A percentile compares a stretch with the other conserved stretches of the same genome.
Evolutionary conservation across 2,113 vertebrate genomes (phyloP).

Genomic region (Lophura nycthemera): DNA sequence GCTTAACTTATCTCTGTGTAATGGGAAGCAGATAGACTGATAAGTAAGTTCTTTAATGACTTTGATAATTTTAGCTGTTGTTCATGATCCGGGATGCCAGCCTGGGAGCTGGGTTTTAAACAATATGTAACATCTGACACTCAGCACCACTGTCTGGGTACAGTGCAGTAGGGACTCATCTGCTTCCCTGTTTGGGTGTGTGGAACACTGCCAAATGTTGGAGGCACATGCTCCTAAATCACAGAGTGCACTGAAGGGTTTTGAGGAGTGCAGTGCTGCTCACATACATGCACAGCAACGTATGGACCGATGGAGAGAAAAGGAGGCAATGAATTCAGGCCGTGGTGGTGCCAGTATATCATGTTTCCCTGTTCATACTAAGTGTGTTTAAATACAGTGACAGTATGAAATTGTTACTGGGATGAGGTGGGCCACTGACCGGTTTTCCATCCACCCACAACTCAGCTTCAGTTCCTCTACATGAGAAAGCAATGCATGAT

Average conservation of each 20-base stretch:
- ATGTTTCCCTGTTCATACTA: not conserved
- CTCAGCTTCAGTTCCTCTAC: not conserved
- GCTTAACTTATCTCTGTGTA: slow-evolving; percentile 74
- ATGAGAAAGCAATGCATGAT: not conserved
- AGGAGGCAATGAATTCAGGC: not conserved
- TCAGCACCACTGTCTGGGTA: not conserved
- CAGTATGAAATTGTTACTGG: not conserved
- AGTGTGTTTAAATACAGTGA: not conserved
- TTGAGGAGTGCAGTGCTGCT: no score
- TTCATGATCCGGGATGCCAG: slow-evolving; percentile 51
- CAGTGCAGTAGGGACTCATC: not conserved
- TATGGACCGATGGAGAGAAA: rapidly evolving
- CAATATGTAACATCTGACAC: not conserved
- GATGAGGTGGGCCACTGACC: rapidly evolving
- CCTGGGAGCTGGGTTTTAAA: slow-evolving; percentile 35
- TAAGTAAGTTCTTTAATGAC: slow-evolving; percentile 77
- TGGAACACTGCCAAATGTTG: not conserved
- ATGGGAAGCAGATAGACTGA: slow-evolving; percentile 75
- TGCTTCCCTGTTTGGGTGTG: not conserved
- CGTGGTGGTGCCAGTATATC: not conserved
- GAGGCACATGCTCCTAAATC: not conserved
- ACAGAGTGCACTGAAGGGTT: no score
- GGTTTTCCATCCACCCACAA: not conserved
- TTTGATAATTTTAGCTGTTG: slow-evolving; percentile 71
- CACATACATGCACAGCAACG: not conserved